Base-by-base conservation (phyloP, 2,888 invertebrate genomes). In the Trichacis sp. region DNA sequence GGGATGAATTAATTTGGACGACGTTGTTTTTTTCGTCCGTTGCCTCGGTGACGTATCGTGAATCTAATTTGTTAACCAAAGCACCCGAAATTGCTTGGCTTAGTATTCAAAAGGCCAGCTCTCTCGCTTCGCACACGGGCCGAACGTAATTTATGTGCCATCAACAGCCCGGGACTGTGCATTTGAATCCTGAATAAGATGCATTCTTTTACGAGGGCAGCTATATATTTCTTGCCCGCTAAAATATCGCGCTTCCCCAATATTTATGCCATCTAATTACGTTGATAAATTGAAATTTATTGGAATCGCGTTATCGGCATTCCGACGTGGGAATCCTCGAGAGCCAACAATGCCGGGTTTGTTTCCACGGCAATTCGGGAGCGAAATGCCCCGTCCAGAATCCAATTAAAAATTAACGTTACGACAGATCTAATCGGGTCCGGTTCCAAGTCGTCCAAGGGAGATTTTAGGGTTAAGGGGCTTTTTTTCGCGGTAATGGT, bases 131-230 rank as follows among this genome's bases (percentile, higher is more conserved):
- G n/a, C 77, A 73, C 77, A 74, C 75, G 71, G 77, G 70, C 76
- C 72, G 75, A 77, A 73, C 71, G 69, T 68, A 79, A 81, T 82
- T 83, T 79, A 82, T 81, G 78, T 74, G 76, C 77, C 77, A 78
- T 76, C 79, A 74, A 80, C 77, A 80, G 79, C 77, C 73, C 73
- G 77, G 76, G n/a, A 11, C 76, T 73, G 74, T 74, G 76, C 76
- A 73, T 78, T 78, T 73, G 79, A 80, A 82, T 82, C 75, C 75
- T 57, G 72, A 72, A 79, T 76, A 77, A 76, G 77, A 69, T 69
- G 64, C 71, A 69, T 66, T 65, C 65, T 62, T 65, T 68, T 72
- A 66, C 69, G 70, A 73, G 70, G 68, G 46, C 48, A 65, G 46
- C 54, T 51, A 49, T 52, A 51, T 52, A 40, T 36, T 56, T 61